Evolutionary conservation across 2,888 invertebrate species (phyloP), one percentile per base, ranked within the genome.

Genomic region (Eupithecia centaureata): DNA sequence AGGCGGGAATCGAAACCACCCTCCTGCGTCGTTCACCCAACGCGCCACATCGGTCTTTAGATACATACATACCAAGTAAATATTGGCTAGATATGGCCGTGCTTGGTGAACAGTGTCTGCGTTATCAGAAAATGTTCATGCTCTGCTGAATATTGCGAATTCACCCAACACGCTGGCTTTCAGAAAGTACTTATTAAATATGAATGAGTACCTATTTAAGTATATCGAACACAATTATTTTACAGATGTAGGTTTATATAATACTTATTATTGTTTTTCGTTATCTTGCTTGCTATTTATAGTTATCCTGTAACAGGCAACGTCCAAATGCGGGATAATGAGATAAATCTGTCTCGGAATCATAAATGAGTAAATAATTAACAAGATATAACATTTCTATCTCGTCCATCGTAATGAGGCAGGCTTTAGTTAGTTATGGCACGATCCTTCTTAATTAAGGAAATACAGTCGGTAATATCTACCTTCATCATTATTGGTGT

Each of bases 351-450:
- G 27, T 52, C 51, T 25, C 25, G 25, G 51, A 22, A 22, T 25
- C 22, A 0, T 12, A 51, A 33, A 51, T 51, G 51, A 27, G 51
- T 12, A 54, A 54, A 54, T 28, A 22, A 57, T 33, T 28, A 57
- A 57, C 32, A 57, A 22, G 22, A 57, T 18, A 57, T 56, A 56
- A 56, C 57, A 57, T 32, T 32, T 52, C 27, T 52, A 15, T 27
- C 52, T 15, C 52, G 25, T 52, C 27, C 57, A 32, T 33, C 57
- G 35, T 58, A 58, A 32, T 13, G 25, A 35, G 35, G 35, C 38
- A 15, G 35, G 30, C 32, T 32, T 57, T 22, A 57, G 30, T 51
- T 8, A 32, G 18, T 51, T 61, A 32, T 22, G 22, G 5, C 22
- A 51, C 22, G 32, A 51, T 51, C 32, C 32, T 25, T 47, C 32